Evolutionary conservation across 2,888 invertebrate genomes (phyloP).

Genomic region (Augiades crinisus): DNA sequence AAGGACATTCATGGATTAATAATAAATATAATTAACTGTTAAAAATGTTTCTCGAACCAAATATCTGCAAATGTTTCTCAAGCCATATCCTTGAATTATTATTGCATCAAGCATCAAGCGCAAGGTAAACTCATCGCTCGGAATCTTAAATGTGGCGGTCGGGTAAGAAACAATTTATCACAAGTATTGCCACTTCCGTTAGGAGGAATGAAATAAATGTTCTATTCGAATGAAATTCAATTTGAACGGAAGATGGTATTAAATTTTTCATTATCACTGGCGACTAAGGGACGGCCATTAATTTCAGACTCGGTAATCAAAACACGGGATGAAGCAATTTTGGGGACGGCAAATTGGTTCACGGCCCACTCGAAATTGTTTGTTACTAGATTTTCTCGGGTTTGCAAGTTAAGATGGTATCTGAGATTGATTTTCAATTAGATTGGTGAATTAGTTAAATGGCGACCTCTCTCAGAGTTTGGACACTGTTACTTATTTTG

Average conservation of each 20-base stretch:
- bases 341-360: constrained; percentile 47
- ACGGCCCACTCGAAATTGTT: constrained; percentile 59
- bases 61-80: too few species aligned
- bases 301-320: constrained; percentile 61
- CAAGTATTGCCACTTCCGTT: constrained; percentile 38
- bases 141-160: constrained; percentile 21
- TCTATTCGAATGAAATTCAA: constrained; percentile 56
- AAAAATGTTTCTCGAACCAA: too few species aligned
- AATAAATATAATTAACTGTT: too few species aligned
- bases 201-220: constrained; percentile 45
- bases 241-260: constrained; percentile 52
- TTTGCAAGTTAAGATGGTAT: constrained; percentile 23
- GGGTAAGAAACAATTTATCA: constrained; percentile 39
- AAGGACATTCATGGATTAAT: too few species aligned
- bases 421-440: constrained; percentile 34
- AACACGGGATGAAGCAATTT: constrained; percentile 46
- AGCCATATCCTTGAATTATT: constrained; percentile 5
- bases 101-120: too few species aligned
- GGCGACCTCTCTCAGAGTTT: constrained; percentile 56
- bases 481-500: constrained; percentile 53
- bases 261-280: constrained; percentile 65
- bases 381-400: constrained; percentile 43
- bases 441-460: constrained; percentile 33
- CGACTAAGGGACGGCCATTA: constrained; percentile 49
- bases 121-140: constrained; percentile 9